These are phyloP conservation scores for Pygoscelis antarcticus DNA, from an alignment of 2,113 vertebrate genomes.

Conservation along the genomic window DNA sequence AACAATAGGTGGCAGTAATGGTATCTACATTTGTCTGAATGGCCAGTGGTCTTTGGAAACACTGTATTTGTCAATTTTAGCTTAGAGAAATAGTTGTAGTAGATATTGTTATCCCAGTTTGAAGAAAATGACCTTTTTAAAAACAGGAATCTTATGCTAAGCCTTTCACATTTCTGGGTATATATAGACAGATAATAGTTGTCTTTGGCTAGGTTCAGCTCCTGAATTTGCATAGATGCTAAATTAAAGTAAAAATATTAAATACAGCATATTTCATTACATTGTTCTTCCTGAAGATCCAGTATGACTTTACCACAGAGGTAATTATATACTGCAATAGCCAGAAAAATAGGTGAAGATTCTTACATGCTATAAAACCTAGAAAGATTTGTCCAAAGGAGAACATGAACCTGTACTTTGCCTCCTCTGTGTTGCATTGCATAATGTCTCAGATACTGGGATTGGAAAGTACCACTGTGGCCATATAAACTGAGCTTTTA, in stretches of 20 bases:
- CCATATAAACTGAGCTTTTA: not conserved
- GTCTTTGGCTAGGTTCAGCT: not conserved
- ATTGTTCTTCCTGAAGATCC: not conserved
- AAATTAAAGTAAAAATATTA: not conserved
- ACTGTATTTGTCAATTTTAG: not conserved
- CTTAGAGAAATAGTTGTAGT: not conserved
- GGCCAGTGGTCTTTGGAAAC: not conserved
- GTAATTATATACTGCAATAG: not conserved
- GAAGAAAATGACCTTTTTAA: not conserved
- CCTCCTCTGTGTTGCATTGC: not conserved
- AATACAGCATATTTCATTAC: not conserved
- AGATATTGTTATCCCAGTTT: not conserved
- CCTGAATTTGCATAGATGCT: not conserved
- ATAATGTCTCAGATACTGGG: not conserved
- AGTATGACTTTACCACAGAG: not conserved
- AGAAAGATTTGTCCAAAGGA: not conserved
- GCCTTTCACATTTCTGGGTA: not conserved
- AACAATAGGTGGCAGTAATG: slow-evolving; percentile 66
- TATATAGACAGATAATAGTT: not conserved
- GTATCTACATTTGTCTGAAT: slow-evolving; percentile 16
- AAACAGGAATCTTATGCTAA: not conserved
- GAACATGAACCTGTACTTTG: not conserved
- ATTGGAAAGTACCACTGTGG: not conserved
- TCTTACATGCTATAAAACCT: not conserved
- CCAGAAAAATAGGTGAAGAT: not conserved